Evolutionary conservation across 2,888 invertebrate genomes (phyloP), one percentile per base, ranked within the genome.

Genomic region (Chirona hameri): DNA sequence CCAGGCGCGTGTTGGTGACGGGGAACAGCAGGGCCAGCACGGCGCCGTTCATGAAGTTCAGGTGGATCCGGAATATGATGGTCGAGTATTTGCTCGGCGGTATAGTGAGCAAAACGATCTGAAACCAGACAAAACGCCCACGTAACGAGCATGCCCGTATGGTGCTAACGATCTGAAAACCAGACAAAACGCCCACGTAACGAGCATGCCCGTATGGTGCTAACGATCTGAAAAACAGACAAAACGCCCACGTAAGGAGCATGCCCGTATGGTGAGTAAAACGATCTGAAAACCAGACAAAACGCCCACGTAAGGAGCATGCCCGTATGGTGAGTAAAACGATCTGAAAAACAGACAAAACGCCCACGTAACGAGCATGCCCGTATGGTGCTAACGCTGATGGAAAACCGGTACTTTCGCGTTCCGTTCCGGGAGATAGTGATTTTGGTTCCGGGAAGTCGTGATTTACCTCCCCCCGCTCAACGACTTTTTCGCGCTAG

Each of bases 31-130:
- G 93, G 84, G 98, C 98, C 87, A 98, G 90, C 83, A 97, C 90
- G 82, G 98, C 97, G 85, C 98, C 98, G 89, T 97, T 96, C 87
- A 98, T 90, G 88, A 95, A 93, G 90, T 97, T 96, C 89, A 98
- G 91, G 88, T 97, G 97, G 87, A 98, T 92, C 87, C 98, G 92
- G 90, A 84, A 85, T 15, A 85, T 81, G 46, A 84, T 83, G 29
- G 84, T 85, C n/a, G 84, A 84, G 76, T 83, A 83, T 15, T 83
- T 81, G 65, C 85, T 85, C 21, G 84, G 84, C 39, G 84, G 84
- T 1, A 84, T 83, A 18, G 83, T 83, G n/a, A 84, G 81, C 27
- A 84, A 81, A 31, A 84, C 83, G 57, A 84, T 84, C 84, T 84
- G 84, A 10, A 48, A 10, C 24, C 9, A 60, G 7, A 39, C 39